Base-by-base conservation (phyloP, 2,113 vertebrate species). In the Tonatia bakeri region DNA sequence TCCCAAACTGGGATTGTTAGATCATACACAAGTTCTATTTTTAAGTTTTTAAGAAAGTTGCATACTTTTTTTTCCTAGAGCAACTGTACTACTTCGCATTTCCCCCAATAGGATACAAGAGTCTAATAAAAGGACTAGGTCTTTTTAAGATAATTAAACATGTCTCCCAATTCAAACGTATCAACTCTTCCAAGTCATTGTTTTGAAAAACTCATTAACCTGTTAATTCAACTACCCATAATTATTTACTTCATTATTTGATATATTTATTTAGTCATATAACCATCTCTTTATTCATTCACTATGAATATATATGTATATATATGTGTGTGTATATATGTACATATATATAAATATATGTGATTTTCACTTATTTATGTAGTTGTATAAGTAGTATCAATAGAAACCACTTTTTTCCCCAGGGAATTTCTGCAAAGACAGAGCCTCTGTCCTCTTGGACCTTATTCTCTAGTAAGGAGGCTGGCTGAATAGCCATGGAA, bases 101-200 rank as follows among this genome's bases (percentile, higher is more conserved):
- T 20, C n/a, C 1, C 19, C 13, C 14, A 52, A 2, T 5, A 24
- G 8, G 7, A 0, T 45, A 26, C 3, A 36, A 45, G 1, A 4
- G 8, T 86, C 13, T 33, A 12, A 11, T 59, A 4, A 4, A 59
- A 50, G 10, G 28, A 31, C 13, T 4, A 45, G 33, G 7, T 65
- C 10, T 73, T 82, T 69, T 50, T 24, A 61, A 95, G 72, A 47
- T 76, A 79, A 79, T 47, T 85, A 61, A 87, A 90, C 24, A 33
- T 77, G 7, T 64, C 40, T 97, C 80, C 31, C 12, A 36, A 9
- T 38, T 90, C 19, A 76, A 24, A 85, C 89, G 19, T 31, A 40
- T 9, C 10, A 64, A n/a, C 24, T 83, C 50, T 64, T 61, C 65
- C 14, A 77, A 70, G 15, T 50, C 36, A 61, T 22, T 76, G 10